These are phyloP conservation scores for Hirtodrosophila trivittata DNA, from an alignment of 2,888 invertebrate species.

Conservation along the genomic window DNA sequence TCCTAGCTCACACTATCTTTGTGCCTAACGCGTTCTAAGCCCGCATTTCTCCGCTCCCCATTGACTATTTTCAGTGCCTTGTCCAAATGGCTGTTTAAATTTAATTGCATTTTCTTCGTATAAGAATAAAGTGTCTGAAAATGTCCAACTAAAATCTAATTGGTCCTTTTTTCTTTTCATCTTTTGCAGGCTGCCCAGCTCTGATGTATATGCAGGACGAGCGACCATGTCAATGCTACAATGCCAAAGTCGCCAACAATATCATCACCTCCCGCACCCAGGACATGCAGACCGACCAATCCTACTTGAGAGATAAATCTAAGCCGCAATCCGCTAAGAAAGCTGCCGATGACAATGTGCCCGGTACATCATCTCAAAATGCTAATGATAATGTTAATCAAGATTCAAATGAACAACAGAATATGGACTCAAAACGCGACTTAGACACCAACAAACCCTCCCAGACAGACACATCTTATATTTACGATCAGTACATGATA, in stretches of 20 bases:
- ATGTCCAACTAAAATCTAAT: constrained; percentile 27
- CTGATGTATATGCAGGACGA: constrained; percentile 62
- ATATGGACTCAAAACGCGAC: constrained; percentile 7
- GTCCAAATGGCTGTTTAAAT: constrained; percentile 25
- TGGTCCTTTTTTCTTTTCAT: constrained; percentile 32
- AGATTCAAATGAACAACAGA: too few species aligned
- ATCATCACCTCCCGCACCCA: constrained; percentile 16
- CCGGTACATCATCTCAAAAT: constrained; percentile 29
- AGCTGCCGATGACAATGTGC: not conserved
- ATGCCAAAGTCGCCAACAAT: constrained; percentile 1
- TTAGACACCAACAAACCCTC: constrained; percentile 7
- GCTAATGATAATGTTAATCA: too few species aligned
- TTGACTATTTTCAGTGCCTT: constrained; percentile 12
- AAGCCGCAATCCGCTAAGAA: constrained; percentile 43
- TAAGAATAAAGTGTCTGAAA: constrained; percentile 18
- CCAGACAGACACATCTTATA: constrained; percentile 42
- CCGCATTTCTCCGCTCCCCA: not conserved
- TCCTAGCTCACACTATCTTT: not conserved
- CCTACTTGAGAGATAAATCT: constrained; percentile 36
- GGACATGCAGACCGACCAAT: constrained; percentile 48
- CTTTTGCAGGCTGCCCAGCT: constrained; percentile 60
- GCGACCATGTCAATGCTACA: constrained; percentile 26
- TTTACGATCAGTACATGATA: constrained; percentile 16
- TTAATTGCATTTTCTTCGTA: not conserved
- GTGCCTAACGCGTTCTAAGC: too few species aligned